Percentiles rank a stretch among this genome's conserved stretches.
Evolutionary conservation across 2,888 invertebrate genomes (phyloP).

Genomic region (Ametastegia equiseti): DNA sequence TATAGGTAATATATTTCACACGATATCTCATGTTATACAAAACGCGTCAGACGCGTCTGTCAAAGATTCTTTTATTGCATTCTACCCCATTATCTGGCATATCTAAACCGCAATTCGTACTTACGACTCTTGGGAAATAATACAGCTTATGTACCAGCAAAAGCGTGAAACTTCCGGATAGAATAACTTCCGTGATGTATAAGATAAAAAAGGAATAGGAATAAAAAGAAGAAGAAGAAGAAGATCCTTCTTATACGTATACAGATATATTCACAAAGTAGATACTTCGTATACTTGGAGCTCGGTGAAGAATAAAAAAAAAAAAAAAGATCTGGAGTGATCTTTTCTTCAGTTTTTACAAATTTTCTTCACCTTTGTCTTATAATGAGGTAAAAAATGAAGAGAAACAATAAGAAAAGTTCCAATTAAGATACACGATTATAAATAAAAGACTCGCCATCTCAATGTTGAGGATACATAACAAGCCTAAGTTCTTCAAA

Average conservation of each 20-base stretch:
- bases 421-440: not conserved
- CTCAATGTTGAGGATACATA: too few species aligned
- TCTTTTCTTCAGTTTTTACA: too few species aligned
- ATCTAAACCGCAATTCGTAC: not conserved
- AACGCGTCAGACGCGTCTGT: too few species aligned
- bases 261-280: not conserved
- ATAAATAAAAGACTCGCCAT: too few species aligned
- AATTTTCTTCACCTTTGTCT: too few species aligned
- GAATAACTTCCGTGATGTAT: not conserved
- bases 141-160: not conserved
- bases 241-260: not conserved
- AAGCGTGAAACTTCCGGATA: not conserved
- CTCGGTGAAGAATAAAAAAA: too few species aligned
- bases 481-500: too few species aligned
- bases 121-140: conserved; percentile 12
- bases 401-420: not conserved
- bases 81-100: not conserved
- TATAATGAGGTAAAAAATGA: not conserved
- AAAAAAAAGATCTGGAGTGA: too few species aligned
- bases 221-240: not conserved
- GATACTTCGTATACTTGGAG: too few species aligned
- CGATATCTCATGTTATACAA: too few species aligned
- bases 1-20: too few species aligned
- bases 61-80: not conserved
- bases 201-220: too few species aligned